Evolutionary conservation across 2,888 invertebrate species (phyloP).

Genomic region (Hoplodrina ambigua): DNA sequence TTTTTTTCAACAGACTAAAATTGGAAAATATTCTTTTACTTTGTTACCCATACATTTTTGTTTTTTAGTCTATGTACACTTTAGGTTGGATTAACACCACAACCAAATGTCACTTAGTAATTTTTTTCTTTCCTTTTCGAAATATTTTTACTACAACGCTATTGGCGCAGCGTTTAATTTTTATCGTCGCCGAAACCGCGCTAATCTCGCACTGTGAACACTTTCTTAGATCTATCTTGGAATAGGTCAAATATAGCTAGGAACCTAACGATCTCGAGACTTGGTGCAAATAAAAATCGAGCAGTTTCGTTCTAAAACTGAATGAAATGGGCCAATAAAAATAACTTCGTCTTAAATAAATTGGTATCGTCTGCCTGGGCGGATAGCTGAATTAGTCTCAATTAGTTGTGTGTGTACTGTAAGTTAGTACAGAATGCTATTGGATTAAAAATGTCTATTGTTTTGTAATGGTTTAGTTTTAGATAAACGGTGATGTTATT

Average conservation of each 20-base stretch:
- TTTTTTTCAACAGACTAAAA: too few species aligned
- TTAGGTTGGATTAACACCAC: too few species aligned
- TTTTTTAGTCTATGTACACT: too few species aligned
- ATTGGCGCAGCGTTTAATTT: too few species aligned
- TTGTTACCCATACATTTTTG: too few species aligned
- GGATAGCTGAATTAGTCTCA: constrained; percentile 69
- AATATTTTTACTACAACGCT: too few species aligned
- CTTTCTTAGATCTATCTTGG: constrained; percentile 27
- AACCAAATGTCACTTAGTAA: too few species aligned
- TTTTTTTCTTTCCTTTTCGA: too few species aligned
- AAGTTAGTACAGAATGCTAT: constrained; percentile 37
- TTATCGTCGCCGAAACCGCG: not conserved
- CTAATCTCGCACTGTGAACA: not conserved
- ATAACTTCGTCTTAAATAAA: constrained; percentile 75
- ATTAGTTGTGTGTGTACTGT: constrained; percentile 61
- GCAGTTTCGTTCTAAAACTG: constrained; percentile 67
- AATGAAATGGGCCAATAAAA: constrained; percentile 75
- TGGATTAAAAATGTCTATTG: constrained; percentile 47
- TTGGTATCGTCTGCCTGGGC: constrained; percentile 65
- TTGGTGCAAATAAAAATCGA: constrained; percentile 64
- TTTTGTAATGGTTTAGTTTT: constrained; percentile 6
- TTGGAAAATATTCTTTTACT: too few species aligned
- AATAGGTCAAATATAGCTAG: constrained; percentile 54
- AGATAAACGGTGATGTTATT: not conserved
- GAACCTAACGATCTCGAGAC: constrained; percentile 25